Evolutionary conservation across 1,140 invertebrate genomes (phyloP).

Genomic region (Lethocerus indicus): DNA sequence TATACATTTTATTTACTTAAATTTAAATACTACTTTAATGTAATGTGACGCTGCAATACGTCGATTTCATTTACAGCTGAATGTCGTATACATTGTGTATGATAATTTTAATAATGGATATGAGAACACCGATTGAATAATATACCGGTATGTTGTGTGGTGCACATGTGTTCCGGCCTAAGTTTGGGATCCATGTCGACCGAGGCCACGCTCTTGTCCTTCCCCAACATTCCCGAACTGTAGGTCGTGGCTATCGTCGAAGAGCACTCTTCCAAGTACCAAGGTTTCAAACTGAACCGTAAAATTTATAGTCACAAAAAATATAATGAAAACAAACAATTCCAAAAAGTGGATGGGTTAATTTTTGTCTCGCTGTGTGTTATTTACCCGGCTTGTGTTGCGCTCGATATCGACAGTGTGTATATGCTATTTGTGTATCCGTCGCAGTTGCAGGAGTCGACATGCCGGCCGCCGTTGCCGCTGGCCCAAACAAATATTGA

Average conservation of each 20-base stretch:
- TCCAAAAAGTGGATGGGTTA: no score
- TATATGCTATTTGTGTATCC: conserved; percentile 99
- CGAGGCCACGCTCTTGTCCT: conserved; percentile 88
- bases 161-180: conserved; percentile 69
- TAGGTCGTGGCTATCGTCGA: conserved; percentile 93
- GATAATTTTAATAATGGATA: neutral
- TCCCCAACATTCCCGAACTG: conserved; percentile 83
- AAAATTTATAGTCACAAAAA: no score
- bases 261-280: conserved; percentile 96
- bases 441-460: conserved; percentile 97
- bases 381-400: conserved; percentile 88
- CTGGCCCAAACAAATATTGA: conserved; percentile 99
- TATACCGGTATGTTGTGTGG: conserved; percentile 61
- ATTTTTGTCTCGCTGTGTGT: no score
- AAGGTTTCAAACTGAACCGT: conserved; percentile 64
- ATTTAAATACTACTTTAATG: no score
- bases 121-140: neutral
- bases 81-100: no score
- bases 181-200: conserved; percentile 83
- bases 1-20: no score
- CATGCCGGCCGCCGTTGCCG: conserved; percentile 89
- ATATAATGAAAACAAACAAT: no score
- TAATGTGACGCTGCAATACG: no score
- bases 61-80: no score
- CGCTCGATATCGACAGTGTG: conserved; percentile 88